Percentiles rank a stretch among this genome's conserved stretches.
Evolutionary conservation across 2,113 vertebrate genomes (phyloP).

Genomic region (Pao palembangensis): DNA sequence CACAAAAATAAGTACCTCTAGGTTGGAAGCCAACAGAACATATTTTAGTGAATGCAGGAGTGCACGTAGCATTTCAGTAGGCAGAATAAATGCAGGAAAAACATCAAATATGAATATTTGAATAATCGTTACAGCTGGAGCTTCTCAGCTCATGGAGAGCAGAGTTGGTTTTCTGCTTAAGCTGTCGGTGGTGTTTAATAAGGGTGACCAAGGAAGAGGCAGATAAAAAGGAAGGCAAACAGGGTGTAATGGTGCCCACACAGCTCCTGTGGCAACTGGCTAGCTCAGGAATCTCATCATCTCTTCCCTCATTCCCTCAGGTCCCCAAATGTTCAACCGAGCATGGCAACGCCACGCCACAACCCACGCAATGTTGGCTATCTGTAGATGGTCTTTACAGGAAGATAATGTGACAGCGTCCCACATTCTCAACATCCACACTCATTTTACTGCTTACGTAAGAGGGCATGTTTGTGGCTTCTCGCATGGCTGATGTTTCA

Average conservation of each 20-base stretch:
- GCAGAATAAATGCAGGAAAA: too few relatives aligned
- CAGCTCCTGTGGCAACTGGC: conserved; percentile 60
- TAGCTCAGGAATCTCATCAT: conserved; percentile 58
- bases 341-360: conserved; percentile 29
- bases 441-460: neutral
- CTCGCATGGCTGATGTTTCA: too few relatives aligned
- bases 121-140: neutral
- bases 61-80: too few relatives aligned
- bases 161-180: conserved; percentile 13
- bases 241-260: conserved; percentile 38
- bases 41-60: too few relatives aligned
- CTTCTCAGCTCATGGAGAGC: neutral
- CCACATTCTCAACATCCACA: neutral
- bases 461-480: conserved; percentile 4
- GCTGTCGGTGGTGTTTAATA: conserved; percentile 39
- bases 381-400: neutral
- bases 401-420: neutral
- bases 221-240: conserved; percentile 30
- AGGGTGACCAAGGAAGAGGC: conserved; percentile 45
- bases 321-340: conserved; percentile 41
- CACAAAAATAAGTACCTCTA: too few relatives aligned
- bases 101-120: neutral
- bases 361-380: conserved; percentile 8
- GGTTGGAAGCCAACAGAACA: too few relatives aligned
- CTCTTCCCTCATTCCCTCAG: conserved; percentile 45